A percentile compares a stretch with the other conserved stretches of the same genome.
Evolutionary conservation across 2,797 vertebrate species (phyloP).

Genomic region (Channallabes apus): DNA sequence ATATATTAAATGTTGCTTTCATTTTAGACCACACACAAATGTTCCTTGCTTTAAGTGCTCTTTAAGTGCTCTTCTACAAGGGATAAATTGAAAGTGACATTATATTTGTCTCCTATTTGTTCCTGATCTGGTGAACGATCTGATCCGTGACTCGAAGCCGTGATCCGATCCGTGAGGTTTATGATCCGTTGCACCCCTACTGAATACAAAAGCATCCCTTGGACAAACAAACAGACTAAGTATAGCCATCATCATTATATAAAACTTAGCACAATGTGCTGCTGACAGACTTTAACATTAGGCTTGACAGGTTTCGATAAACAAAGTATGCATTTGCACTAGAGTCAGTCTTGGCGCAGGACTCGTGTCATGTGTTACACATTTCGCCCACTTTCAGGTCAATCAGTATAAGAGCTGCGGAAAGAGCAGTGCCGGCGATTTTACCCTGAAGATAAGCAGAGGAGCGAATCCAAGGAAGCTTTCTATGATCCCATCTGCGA

Average conservation of each 20-base stretch:
- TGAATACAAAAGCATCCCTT: not conserved
- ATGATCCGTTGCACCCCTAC: too few relatives aligned
- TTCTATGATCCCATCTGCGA: not conserved
- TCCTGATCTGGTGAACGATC: constrained; percentile 14
- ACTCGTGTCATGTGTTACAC: not conserved
- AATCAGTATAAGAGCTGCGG: constrained; percentile 58
- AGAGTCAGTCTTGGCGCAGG: not conserved
- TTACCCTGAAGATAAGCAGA: not conserved
- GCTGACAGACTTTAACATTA: not conserved
- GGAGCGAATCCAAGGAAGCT: constrained; percentile 2
- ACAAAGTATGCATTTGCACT: not conserved
- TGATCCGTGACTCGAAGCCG: too few relatives aligned
- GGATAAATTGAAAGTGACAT: too few relatives aligned
- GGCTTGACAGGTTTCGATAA: too few relatives aligned
- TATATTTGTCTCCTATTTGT: too few relatives aligned
- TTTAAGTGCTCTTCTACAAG: too few relatives aligned
- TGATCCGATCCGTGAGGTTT: too few relatives aligned
- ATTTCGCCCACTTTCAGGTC: constrained; percentile 37
- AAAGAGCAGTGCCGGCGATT: not conserved
- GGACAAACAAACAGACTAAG: not conserved
- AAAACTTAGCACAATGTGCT: not conserved
- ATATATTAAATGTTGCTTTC: too few relatives aligned
- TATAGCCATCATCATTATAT: not conserved
- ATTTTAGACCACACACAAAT: too few relatives aligned
- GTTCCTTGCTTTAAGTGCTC: too few relatives aligned